Evolutionary conservation across 2,888 invertebrate genomes (phyloP).

Genomic region (Nowickia ferox): DNA sequence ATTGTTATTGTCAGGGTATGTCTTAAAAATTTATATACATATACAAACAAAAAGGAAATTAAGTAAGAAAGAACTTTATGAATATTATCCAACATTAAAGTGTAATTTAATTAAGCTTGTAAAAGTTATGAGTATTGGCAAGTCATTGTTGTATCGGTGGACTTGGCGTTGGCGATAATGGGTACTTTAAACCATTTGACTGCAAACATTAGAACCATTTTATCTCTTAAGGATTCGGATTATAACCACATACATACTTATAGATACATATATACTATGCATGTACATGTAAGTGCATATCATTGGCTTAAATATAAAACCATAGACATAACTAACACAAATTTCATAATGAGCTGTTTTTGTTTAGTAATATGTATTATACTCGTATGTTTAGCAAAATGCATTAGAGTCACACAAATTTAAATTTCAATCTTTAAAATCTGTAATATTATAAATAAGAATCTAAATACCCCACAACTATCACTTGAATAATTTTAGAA

Average conservation of each 20-base stretch:
- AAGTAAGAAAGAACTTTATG: conserved; percentile 56
- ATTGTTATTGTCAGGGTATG: conserved; percentile 23
- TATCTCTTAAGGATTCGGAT: conserved; percentile 3
- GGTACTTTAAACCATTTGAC: conserved; percentile 31
- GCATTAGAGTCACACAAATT: too few species aligned
- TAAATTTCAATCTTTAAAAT: too few species aligned
- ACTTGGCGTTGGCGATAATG: background rate
- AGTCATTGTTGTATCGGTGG: conserved; percentile 10
- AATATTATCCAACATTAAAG: conserved; percentile 71
- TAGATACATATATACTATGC: background rate
- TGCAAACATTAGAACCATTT: conserved; percentile 2
- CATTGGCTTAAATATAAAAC: background rate
- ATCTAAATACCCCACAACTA: too few species aligned
- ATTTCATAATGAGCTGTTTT: too few species aligned
- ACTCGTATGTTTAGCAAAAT: too few species aligned
- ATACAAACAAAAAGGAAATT: conserved; percentile 20
- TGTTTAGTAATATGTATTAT: too few species aligned
- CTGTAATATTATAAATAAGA: too few species aligned
- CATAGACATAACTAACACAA: background rate
- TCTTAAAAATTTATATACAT: conserved; percentile 19
- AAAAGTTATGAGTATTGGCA: conserved; percentile 61
- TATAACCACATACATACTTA: background rate
- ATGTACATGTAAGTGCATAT: background rate
- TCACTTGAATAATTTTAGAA: too few species aligned
- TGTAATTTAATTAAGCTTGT: conserved; percentile 71